phyloP scores from a whole-genome alignment of 1,140 invertebrate species.

The Drosophila micromelanica region DNA sequence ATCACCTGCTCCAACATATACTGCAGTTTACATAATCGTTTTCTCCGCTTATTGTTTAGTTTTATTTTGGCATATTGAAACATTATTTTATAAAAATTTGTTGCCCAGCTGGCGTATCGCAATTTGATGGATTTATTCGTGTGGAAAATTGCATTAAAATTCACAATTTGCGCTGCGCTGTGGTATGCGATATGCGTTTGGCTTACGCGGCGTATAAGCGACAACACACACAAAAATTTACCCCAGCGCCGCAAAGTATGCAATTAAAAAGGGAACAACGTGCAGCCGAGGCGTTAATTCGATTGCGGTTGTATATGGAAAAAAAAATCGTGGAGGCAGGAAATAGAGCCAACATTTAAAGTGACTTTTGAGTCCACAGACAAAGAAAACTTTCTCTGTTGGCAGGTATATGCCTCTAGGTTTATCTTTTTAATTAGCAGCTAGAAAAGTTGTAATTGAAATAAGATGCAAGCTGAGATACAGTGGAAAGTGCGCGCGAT shows the following conservation, averaged over 20 bases:
- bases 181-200: neutral
- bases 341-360: conserved; percentile 15
- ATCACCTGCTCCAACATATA: neutral
- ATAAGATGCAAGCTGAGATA: conserved; percentile 17
- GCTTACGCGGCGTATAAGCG: conserved; percentile 15
- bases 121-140: conserved; percentile 56
- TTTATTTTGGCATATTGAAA: conserved; percentile 35
- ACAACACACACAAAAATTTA: neutral
- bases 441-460: conserved; percentile 42
- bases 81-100: conserved; percentile 44
- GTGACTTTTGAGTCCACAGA: conserved; percentile 5
- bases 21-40: neutral
- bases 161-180: conserved; percentile 11
- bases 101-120: conserved; percentile 36
- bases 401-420: conserved; percentile 1
- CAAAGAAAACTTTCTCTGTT: conserved; percentile 1
- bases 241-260: conserved; percentile 44
- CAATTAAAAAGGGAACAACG: conserved; percentile 34
- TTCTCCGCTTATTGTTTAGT: conserved; percentile 36
- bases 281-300: conserved; percentile 43
- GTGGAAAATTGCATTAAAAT: conserved; percentile 54
- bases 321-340: neutral
- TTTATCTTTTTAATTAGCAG: conserved; percentile 19
- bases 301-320: conserved; percentile 18
- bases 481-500: neutral